These are phyloP conservation scores for Climacteris rufus DNA, from an alignment of 2,113 vertebrate species.

Conservation along the genomic window DNA sequence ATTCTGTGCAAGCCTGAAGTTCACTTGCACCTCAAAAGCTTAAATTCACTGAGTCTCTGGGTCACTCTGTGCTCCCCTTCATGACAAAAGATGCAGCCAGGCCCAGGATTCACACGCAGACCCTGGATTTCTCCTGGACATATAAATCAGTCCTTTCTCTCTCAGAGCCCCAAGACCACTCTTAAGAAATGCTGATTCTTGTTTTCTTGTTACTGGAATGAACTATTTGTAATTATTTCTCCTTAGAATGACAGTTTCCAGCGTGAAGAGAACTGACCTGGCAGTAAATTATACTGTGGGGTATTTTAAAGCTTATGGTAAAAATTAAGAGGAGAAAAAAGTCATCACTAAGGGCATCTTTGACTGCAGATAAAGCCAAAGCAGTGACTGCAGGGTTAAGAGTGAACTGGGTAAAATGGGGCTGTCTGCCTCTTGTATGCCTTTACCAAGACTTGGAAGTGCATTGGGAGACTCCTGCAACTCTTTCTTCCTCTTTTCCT, in stretches of 20 bases:
- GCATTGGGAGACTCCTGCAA: not conserved
- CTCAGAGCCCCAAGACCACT: not conserved
- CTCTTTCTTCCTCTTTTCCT: not conserved
- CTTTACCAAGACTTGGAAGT: not conserved
- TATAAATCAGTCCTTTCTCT: not conserved
- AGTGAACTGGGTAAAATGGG: not conserved
- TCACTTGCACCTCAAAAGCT: not conserved
- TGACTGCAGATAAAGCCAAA: not conserved
- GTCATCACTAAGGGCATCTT: not conserved
- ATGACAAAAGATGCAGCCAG: not conserved
- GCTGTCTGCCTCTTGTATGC: not conserved
- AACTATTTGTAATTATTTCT: not conserved
- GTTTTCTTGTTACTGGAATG: not conserved
- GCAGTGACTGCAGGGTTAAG: not conserved
- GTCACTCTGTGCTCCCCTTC: rapidly evolving
- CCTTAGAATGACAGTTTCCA: not conserved
- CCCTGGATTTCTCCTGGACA: not conserved
- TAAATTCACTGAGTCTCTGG: not conserved
- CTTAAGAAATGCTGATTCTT: not conserved
- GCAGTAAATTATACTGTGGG: not conserved
- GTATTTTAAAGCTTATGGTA: not conserved
- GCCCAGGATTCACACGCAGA: not conserved
- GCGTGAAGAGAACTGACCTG: not conserved
- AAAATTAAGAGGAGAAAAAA: not conserved
- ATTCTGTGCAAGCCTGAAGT: not conserved